phyloP scores from a whole-genome alignment of 1,140 invertebrate genomes.

The Trinorchestia longiramus region DNA sequence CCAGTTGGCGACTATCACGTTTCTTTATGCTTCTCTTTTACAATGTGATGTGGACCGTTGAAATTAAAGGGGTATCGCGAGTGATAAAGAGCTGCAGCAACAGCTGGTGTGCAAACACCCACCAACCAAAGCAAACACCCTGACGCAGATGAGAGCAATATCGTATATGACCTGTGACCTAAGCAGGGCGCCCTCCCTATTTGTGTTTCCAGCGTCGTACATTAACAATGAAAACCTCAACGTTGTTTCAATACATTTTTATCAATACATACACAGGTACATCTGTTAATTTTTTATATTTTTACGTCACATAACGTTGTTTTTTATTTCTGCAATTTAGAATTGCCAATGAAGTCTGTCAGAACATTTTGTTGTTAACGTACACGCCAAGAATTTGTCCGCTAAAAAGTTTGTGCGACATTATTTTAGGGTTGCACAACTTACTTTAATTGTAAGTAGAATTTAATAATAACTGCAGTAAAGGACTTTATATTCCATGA shows the following conservation, averaged over 20 bases:
- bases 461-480: not conserved
- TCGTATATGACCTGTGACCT: not conserved
- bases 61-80: slow-evolving; percentile 42
- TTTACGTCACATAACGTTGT: not conserved
- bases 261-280: not conserved
- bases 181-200: no score
- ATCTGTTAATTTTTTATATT: not conserved
- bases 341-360: not conserved
- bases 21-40: not conserved
- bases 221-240: not conserved
- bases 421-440: not conserved
- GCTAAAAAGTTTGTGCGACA: not conserved
- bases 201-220: not conserved
- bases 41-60: not conserved
- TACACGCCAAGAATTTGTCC: not conserved
- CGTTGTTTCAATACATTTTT: not conserved
- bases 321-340: not conserved
- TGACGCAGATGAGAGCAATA: slow-evolving; percentile 1
- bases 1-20: not conserved
- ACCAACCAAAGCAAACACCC: slow-evolving; percentile 11
- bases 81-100: slow-evolving; percentile 27
- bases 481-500: not conserved
- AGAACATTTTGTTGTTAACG: not conserved
- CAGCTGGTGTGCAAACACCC: not conserved
- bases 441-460: not conserved